These are phyloP conservation scores for Darevskia mixta DNA, from an alignment of 2,797 vertebrate genomes.

Conservation along the genomic window DNA sequence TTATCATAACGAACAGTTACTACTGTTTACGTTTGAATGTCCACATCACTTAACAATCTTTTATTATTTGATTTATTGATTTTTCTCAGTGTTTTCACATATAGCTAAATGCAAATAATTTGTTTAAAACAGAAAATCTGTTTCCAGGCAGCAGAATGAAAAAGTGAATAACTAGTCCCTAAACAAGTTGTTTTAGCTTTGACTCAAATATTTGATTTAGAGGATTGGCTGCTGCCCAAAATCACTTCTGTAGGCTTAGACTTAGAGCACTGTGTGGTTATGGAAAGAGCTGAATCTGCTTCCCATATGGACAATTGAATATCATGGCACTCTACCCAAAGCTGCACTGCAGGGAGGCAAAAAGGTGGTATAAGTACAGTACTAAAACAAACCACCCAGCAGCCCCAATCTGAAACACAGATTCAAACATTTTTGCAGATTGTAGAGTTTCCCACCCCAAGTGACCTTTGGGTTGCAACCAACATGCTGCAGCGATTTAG, in stretches of 20 bases:
- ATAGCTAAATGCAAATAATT: conserved; percentile 15
- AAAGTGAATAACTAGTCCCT: not conserved
- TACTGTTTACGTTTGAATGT: conserved; percentile 41
- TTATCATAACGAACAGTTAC: conserved; percentile 7
- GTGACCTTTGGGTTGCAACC: not conserved
- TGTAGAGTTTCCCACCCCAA: not conserved
- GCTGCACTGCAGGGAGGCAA: not conserved
- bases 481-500: not conserved
- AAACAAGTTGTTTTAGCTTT: not conserved
- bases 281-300: not conserved
- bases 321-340: not conserved
- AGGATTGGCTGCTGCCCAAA: not conserved
- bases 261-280: not conserved
- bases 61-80: conserved; percentile 8
- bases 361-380: not conserved
- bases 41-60: conserved; percentile 30
- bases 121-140: conserved; percentile 6
- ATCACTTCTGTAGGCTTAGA: not conserved
- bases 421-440: not conserved
- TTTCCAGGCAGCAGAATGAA: not conserved
- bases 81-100: conserved; percentile 7
- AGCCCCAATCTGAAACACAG: not conserved
- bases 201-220: not conserved
- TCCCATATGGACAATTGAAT: not conserved
- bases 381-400: not conserved